These are phyloP conservation scores for Glaucopsyche alexis DNA, from an alignment of 2,888 invertebrate genomes.

Conservation along the genomic window DNA sequence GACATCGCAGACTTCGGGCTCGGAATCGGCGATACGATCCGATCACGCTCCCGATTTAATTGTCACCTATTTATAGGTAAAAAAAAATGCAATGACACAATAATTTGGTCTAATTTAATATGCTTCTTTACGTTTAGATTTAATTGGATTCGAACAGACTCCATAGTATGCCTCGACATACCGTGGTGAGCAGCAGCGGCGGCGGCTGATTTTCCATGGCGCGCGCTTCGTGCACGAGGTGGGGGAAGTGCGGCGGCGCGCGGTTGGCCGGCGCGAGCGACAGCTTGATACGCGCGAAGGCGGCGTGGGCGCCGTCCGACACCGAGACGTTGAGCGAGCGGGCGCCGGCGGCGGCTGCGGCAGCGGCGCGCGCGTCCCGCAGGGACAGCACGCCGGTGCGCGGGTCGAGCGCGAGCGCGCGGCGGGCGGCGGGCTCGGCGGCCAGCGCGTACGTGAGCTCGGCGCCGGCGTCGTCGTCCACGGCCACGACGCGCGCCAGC, in stretches of 20 bases:
- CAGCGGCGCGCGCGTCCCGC: constrained; percentile 71
- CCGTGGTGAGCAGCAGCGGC: constrained; percentile 86
- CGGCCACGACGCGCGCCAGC: constrained; percentile 92
- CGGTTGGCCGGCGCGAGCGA: constrained; percentile 88
- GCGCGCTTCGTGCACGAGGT: constrained; percentile 87
- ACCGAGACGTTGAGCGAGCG: constrained; percentile 92
- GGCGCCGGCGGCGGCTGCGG: constrained; percentile 83
- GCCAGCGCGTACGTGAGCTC: constrained; percentile 90
- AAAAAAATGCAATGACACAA: not conserved
- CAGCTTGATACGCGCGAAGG: constrained; percentile 90
- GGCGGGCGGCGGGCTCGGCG: constrained; percentile 46
- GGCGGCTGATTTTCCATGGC: constrained; percentile 89
- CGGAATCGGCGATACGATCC: too few species aligned
- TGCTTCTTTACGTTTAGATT: not conserved
- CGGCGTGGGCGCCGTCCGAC: constrained; percentile 96
- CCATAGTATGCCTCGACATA: constrained; percentile 45
- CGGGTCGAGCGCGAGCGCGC: constrained; percentile 54
- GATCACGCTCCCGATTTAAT: too few species aligned
- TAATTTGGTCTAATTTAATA: too few species aligned
- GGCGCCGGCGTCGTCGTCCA: constrained; percentile 89
- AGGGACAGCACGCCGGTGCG: constrained; percentile 60
- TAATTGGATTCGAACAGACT: too few species aligned
- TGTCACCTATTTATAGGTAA: not conserved
- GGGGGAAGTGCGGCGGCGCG: constrained; percentile 88
- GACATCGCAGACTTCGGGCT: too few species aligned